These are phyloP conservation scores for Lepilemur septentrionalis DNA, from an alignment of 2,797 vertebrate species.

Conservation along the genomic window DNA sequence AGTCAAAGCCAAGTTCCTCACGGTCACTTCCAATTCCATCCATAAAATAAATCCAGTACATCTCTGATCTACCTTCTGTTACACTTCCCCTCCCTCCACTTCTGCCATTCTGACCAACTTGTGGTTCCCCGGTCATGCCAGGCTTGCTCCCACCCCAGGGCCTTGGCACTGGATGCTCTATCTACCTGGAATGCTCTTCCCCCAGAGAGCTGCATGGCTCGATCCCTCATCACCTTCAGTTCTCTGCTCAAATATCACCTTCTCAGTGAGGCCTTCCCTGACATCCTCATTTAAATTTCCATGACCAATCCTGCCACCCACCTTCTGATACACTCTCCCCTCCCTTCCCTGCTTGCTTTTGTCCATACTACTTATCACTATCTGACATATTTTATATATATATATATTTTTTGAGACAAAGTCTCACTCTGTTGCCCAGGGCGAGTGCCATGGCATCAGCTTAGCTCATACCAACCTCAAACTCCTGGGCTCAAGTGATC, in stretches of 20 bases:
- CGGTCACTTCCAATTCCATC: neutral
- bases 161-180: neutral
- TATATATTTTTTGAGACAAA: too few relatives aligned
- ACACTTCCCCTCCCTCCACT: neutral
- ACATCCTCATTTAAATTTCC: neutral
- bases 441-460: too few relatives aligned
- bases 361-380: neutral
- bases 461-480: too few relatives aligned
- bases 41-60: neutral
- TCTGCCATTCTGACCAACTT: neutral
- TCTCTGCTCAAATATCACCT: slow-evolving; percentile 11
- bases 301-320: neutral
- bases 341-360: neutral
- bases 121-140: neutral
- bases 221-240: neutral
- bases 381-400: neutral
- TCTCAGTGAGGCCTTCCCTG: neutral
- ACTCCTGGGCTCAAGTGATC: too few relatives aligned
- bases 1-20: slow-evolving; percentile 33
- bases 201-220: neutral
- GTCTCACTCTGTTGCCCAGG: too few relatives aligned
- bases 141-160: neutral
- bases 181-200: neutral
- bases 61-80: neutral
- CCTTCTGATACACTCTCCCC: neutral